Percentiles rank a stretch among this genome's conserved stretches.
These are phyloP conservation scores for Diorhabda sublineata DNA, from an alignment of 1,140 invertebrate genomes.

Conservation along the genomic window DNA sequence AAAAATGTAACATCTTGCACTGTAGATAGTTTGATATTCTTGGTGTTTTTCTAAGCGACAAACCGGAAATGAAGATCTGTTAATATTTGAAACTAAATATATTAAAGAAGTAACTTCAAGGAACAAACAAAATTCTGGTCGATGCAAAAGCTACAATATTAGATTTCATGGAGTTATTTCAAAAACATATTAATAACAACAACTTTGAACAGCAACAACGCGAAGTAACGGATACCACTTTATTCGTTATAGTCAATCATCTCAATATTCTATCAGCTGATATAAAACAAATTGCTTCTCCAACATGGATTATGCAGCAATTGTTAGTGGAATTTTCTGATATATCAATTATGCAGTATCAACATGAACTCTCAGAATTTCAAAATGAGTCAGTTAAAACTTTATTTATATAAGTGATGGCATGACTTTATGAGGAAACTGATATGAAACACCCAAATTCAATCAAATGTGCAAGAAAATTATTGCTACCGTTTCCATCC, in stretches of 20 bases:
- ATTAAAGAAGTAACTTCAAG: slow-evolving; percentile 33
- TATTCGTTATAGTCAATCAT: slow-evolving; percentile 22
- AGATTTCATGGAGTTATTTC: slow-evolving; percentile 25
- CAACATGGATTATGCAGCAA: slow-evolving; percentile 23
- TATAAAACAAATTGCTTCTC: slow-evolving; percentile 27
- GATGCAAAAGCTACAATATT: slow-evolving; percentile 27
- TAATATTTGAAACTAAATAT: slow-evolving; percentile 29
- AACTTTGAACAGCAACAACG: slow-evolving; percentile 26
- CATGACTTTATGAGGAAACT: slow-evolving; percentile 15
- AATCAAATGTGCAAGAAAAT: slow-evolving; percentile 15
- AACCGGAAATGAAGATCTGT: slow-evolving; percentile 33
- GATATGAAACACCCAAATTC: slow-evolving; percentile 12
- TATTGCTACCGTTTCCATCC: slow-evolving; percentile 12
- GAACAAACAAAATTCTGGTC: slow-evolving; percentile 29
- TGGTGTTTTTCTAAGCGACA: slow-evolving; percentile 30
- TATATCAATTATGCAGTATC: slow-evolving; percentile 26
- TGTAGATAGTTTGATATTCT: slow-evolving; percentile 27
- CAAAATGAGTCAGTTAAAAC: slow-evolving; percentile 13
- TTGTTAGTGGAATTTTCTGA: slow-evolving; percentile 29
- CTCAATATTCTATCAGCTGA: slow-evolving; percentile 25
- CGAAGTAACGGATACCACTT: slow-evolving; percentile 24
- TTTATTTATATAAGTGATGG: slow-evolving; percentile 1
- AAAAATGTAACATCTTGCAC: slow-evolving; percentile 25
- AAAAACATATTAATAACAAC: slow-evolving; percentile 29
- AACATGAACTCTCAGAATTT: slow-evolving; percentile 20